Base-by-base conservation (phyloP, 2,113 vertebrate genomes). In the Charadrius vociferus region DNA sequence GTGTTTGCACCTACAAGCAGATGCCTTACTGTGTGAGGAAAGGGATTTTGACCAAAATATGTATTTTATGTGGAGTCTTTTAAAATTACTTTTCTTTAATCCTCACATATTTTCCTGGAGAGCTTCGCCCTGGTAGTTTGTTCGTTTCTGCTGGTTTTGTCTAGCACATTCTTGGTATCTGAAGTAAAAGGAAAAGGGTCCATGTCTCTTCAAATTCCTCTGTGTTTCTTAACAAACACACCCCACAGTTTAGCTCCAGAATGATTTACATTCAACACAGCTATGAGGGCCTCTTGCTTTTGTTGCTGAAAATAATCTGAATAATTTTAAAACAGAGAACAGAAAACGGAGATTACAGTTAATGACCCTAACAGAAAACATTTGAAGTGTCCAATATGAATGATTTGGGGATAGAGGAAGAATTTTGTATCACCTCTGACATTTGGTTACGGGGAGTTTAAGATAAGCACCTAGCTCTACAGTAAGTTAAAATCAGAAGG, bases 31-130 rank as follows among this genome's bases (percentile, higher is more conserved):
- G 68, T 97, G 96, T 95, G 84, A 97, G 91, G 84, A 90, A 96
- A 88, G 95, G 94, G 93, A 97, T 97, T 97, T 97, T 97, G 95
- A 92, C 70, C 74, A 92, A 95, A 97, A 94, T 97, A 90, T 90
- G 86, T 96, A 95, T 95, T 97, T 96, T 96, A 98, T 97, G 94
- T 96, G 97, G 55, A 97, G 75, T 12, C 96, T 96, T 89, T 98
- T 95, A 84, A 87, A 96, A 97, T 95, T 91, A 70, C 77, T 94
- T 95, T 82, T 94, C 74, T 95, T 95, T 94, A 96, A 95, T 91
- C 95, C 96, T 94, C 94, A 70, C 95, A 90, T 90, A 86, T 96
- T 91, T 97, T 97, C 86, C 95, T 96, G 93, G 93, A 96, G 96
- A 96, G 90, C 80, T 96, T 85, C 93, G 93, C 88, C 43, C 43